Percentiles rank a stretch among this genome's conserved stretches.
phyloP scores from a whole-genome alignment of 1,140 invertebrate species.

The Drosophila pandora region DNA sequence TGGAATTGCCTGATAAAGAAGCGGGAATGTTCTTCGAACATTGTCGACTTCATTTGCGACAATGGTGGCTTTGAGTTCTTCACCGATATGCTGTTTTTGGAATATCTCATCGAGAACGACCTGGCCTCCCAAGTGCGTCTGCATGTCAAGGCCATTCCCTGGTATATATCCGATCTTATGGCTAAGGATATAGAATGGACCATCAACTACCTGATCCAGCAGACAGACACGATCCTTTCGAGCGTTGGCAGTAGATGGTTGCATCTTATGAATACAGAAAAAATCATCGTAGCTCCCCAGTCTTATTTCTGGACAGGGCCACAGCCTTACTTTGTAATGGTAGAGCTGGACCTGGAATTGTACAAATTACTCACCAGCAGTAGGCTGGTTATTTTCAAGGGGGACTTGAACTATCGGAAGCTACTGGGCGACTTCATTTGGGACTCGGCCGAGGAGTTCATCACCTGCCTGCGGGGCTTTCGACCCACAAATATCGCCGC shows the following conservation, averaged over 20 bases:
- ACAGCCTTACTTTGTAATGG: conserved; percentile 91
- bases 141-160: conserved; percentile 95
- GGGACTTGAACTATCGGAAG: conserved; percentile 98
- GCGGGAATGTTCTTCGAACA: conserved; percentile 14
- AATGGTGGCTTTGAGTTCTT: conserved; percentile 98
- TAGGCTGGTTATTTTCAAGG: conserved; percentile 95
- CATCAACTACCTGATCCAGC: conserved; percentile 83
- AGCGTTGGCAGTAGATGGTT: conserved; percentile 85
- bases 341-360: conserved; percentile 87
- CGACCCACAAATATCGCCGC: conserved; percentile 91
- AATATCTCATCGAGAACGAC: conserved; percentile 88
- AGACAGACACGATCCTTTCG: conserved; percentile 68
- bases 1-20: conserved; percentile 84
- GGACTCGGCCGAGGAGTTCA: conserved; percentile 89
- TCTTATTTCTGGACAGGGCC: conserved; percentile 96
- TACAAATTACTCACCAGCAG: conserved; percentile 89
- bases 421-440: conserved; percentile 95
- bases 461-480: conserved; percentile 90
- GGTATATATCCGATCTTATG: conserved; percentile 98
- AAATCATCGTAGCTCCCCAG: conserved; percentile 83
- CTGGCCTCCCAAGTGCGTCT: conserved; percentile 91
- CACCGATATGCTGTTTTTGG: conserved; percentile 93
- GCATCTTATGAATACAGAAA: conserved; percentile 84
- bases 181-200: conserved; percentile 90
- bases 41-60: conserved; percentile 93